A percentile compares a stretch with the other conserved stretches of the same genome.
phyloP scores from a whole-genome alignment of 2,888 invertebrate genomes.

The Sepiola atlantica region DNA sequence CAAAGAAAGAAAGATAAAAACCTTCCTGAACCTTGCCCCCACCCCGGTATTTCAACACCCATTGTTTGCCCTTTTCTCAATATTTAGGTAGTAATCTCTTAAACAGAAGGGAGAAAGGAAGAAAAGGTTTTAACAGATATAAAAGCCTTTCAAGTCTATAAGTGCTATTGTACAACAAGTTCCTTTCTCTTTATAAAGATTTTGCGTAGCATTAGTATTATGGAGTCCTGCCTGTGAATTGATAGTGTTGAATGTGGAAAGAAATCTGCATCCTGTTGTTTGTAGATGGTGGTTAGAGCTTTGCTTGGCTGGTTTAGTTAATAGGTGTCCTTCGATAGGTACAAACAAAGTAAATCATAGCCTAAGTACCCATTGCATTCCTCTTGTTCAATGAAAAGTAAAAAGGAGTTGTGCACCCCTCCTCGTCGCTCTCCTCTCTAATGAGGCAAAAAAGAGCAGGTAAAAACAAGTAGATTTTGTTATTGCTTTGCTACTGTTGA shows the following conservation, averaged over 20 bases:
- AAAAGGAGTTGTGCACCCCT: neutral
- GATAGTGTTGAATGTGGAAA: neutral
- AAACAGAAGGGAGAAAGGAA: neutral
- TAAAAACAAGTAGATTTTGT: neutral
- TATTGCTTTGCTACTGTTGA: neutral
- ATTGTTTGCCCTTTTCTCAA: neutral
- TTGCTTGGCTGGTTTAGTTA: constrained; percentile 9
- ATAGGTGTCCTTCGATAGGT: neutral
- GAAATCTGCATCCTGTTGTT: neutral
- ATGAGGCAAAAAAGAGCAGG: neutral
- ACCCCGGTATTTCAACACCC: neutral
- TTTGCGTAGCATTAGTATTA: neutral
- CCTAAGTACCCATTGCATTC: neutral
- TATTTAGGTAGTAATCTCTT: neutral
- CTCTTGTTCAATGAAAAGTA: neutral
- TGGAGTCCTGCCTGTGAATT: neutral
- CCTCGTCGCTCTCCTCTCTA: neutral
- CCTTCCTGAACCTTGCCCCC: neutral
- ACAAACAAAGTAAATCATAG: neutral
- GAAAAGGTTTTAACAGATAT: neutral
- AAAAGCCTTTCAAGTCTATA: neutral
- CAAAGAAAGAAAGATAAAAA: neutral
- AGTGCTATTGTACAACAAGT: neutral
- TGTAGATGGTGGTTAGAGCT: neutral
- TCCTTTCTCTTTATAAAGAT: neutral